Evolutionary conservation across 2,113 vertebrate genomes (phyloP).

Genomic region (Aythya baeri): DNA sequence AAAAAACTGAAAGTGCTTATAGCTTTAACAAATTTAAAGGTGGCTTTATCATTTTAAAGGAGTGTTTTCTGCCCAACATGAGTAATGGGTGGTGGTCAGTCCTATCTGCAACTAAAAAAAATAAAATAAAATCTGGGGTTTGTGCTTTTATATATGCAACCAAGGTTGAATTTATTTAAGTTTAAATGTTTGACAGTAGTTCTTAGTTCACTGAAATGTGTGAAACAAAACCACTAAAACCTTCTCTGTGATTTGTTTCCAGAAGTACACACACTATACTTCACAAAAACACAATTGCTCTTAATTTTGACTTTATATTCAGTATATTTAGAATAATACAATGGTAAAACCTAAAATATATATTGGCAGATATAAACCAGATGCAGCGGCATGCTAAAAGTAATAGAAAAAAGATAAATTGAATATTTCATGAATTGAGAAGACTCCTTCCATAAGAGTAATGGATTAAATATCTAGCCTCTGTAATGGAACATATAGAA

Average conservation of each 20-base stretch:
- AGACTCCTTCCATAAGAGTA: constrained; percentile 34
- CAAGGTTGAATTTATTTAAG: background rate
- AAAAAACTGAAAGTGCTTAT: background rate
- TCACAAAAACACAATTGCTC: constrained; percentile 45
- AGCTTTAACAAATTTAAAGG: background rate
- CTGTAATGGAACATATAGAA: constrained; percentile 37
- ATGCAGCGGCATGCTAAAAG: constrained; percentile 22
- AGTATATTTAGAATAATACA: constrained; percentile 45
- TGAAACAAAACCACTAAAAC: constrained; percentile 23
- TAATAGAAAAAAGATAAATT: constrained; percentile 50
- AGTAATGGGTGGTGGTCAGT: background rate
- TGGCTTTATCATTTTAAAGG: background rate
- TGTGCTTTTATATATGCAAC: background rate
- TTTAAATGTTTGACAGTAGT: constrained; percentile 29
- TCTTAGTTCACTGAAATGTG: constrained; percentile 7
- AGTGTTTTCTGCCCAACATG: background rate
- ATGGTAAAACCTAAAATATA: constrained; percentile 46
- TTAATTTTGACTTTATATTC: constrained; percentile 56
- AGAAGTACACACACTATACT: constrained; percentile 26
- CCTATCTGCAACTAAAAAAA: background rate
- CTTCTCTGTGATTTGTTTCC: constrained; percentile 50
- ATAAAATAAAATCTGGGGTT: background rate
- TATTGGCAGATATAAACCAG: constrained; percentile 53
- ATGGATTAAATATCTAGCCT: constrained; percentile 48
- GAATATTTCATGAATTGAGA: constrained; percentile 55